phyloP scores from a whole-genome alignment of 1,140 invertebrate species.

The Bursaphelenchus mucronatus region DNA sequence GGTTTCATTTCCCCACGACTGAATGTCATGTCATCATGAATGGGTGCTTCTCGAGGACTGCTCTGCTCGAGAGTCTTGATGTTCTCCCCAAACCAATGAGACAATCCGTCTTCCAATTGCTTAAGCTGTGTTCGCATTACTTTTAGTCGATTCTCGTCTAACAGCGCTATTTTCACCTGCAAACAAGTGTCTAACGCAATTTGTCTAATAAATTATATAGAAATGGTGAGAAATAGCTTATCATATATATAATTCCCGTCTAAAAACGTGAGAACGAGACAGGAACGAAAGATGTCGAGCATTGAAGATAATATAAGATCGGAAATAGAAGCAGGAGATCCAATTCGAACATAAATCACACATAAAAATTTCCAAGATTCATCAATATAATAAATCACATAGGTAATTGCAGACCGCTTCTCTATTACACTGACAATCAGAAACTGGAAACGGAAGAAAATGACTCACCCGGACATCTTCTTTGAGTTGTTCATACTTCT shows the following conservation, averaged over 20 bases:
- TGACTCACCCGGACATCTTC: slow-evolving; percentile 34
- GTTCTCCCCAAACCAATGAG: slow-evolving; percentile 14
- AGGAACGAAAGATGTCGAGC: background rate
- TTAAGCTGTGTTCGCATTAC: slow-evolving; percentile 24
- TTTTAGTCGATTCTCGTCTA: slow-evolving; percentile 29
- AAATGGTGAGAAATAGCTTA: slow-evolving; percentile 14
- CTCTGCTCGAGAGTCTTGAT: slow-evolving; percentile 21
- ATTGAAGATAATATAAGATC: no score
- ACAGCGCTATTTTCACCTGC: slow-evolving; percentile 28
- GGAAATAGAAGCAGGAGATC: no score
- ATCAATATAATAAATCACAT: no score
- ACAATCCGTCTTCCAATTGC: slow-evolving; percentile 17
- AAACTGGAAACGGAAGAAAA: no score
- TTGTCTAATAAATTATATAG: no score
- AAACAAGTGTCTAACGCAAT: background rate
- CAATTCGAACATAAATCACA: no score
- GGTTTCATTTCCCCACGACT: slow-evolving; percentile 11
- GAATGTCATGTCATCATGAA: slow-evolving; percentile 9
- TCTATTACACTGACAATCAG: no score
- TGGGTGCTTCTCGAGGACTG: slow-evolving; percentile 11
- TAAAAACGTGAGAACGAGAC: background rate
- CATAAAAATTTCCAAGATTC: no score
- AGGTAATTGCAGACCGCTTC: no score
- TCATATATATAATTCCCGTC: slow-evolving; percentile 6
- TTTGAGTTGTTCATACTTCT: slow-evolving; percentile 28